phyloP scores from a whole-genome alignment of 2,888 invertebrate genomes.

The Drosophila melanosoma region DNA sequence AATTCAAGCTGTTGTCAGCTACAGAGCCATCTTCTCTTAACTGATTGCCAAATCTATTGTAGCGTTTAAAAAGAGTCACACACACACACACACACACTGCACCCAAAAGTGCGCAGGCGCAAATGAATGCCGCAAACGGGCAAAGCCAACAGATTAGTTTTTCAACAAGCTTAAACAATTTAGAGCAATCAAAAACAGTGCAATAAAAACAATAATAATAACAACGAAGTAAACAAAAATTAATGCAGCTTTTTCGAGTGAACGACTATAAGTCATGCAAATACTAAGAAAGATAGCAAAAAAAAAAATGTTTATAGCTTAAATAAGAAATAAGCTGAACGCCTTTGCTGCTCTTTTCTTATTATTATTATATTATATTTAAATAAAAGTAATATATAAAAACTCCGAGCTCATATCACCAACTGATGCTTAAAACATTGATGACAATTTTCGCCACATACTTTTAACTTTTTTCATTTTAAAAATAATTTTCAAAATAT shows the following conservation, averaged over 20 bases:
- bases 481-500: neutral
- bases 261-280: constrained; percentile 16
- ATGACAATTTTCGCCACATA: neutral
- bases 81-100: constrained; percentile 11
- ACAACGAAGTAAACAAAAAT: constrained; percentile 32
- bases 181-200: constrained; percentile 65
- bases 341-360: too few relatives aligned
- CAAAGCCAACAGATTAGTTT: constrained; percentile 23
- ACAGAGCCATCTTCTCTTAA: constrained; percentile 49
- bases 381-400: neutral
- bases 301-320: neutral
- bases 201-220: constrained; percentile 40
- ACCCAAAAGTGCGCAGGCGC: constrained; percentile 25
- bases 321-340: neutral
- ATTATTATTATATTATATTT: too few relatives aligned
- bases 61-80: constrained; percentile 54
- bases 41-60: constrained; percentile 79
- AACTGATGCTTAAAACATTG: neutral
- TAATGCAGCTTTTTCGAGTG: neutral
- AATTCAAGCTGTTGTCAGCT: constrained; percentile 3
- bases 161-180: constrained; percentile 66
- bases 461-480: neutral
- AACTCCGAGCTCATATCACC: accelerated
- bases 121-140: constrained; percentile 27
- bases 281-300: too few relatives aligned